Base-by-base conservation (phyloP, 2,888 invertebrate genomes). In the Drosophila pegasa region DNA sequence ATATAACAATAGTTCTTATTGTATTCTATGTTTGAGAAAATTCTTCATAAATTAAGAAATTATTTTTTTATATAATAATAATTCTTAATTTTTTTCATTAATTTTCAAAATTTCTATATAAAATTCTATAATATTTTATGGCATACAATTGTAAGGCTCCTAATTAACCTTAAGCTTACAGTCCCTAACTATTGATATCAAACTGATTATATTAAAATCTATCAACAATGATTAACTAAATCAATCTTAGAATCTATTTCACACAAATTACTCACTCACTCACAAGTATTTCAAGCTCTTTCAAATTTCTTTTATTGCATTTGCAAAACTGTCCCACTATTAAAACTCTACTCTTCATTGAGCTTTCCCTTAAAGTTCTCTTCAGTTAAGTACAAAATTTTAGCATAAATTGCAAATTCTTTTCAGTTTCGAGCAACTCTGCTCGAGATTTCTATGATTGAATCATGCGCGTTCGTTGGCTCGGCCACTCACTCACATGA, bases 401-500 rank as follows among this genome's bases (percentile, higher is more conserved):
- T 0, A 27, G 3, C 45, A 18, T 16, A 16, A 27, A 33, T n/a
- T 22, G 20, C 16, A 22, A 22, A 22, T 18, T 27, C 45, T 45
- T 43, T 29, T 27, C 16, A 16, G 3, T 45, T 16, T 29, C 2
- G 16, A 27, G 7, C 9, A 25, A 8, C 25, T 43, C 9, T 2
- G 22, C 45, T 45, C 45, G 4, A 10, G n/a, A 12, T 29, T 29
- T 27, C 29, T 29, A 18, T 20, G 38, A 29, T 52, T 54, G 16
- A 54, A 71, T 50, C 48, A 74, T 45, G 20, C 37, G 25, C 16
- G 29, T 38, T 45, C 16, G 27, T n/a, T 45, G 45, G 25, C 18
- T 10, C 20, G 41, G 40, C 38, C 43, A 22, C 9, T 6, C 56
- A 56, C 48, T 54, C 71, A n/a, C n/a, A n/a, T n/a, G n/a, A n/a